Conservation (phyloP, 2,113 vertebrate species). For the Rynchops niger region DNA sequence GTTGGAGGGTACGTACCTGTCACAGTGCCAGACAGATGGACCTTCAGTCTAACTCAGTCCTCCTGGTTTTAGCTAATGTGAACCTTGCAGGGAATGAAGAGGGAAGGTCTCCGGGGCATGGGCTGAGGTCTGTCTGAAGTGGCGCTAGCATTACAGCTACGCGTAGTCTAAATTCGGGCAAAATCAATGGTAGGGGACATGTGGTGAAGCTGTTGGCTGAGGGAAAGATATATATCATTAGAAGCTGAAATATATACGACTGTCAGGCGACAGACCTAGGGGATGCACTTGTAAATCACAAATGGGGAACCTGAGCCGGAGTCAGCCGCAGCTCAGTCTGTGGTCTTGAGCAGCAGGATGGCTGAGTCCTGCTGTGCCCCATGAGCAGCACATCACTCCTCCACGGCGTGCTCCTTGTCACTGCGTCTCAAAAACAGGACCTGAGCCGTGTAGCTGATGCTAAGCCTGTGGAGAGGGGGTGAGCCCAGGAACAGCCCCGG, state of each 20-base stretch:
- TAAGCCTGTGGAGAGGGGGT: neutral
- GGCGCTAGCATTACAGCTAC: neutral
- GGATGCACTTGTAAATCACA: neutral
- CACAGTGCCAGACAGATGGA: neutral
- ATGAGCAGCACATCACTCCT: neutral
- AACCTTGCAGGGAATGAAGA: neutral
- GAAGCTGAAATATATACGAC: neutral
- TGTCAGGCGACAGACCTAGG: neutral
- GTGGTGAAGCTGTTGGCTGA: neutral
- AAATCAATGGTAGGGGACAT: neutral
- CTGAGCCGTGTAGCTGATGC: neutral
- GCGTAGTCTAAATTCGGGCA: neutral
- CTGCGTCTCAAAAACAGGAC: neutral
- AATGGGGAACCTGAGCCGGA: neutral
- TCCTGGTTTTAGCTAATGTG: neutral
- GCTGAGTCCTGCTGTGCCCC: neutral
- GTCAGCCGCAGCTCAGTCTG: neutral
- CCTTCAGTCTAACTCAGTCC: neutral
- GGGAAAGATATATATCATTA: neutral
- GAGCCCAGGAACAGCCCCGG: neutral
- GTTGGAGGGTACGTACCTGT: neutral
- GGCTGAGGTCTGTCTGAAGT: neutral
- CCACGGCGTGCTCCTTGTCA: fast-evolving
- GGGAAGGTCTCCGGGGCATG: neutral
- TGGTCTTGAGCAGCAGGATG: neutral